Percentiles rank a stretch among this genome's conserved stretches.
Conservation (phyloP, 2,797 vertebrate genomes). For the Gambelia wislizenii region DNA sequence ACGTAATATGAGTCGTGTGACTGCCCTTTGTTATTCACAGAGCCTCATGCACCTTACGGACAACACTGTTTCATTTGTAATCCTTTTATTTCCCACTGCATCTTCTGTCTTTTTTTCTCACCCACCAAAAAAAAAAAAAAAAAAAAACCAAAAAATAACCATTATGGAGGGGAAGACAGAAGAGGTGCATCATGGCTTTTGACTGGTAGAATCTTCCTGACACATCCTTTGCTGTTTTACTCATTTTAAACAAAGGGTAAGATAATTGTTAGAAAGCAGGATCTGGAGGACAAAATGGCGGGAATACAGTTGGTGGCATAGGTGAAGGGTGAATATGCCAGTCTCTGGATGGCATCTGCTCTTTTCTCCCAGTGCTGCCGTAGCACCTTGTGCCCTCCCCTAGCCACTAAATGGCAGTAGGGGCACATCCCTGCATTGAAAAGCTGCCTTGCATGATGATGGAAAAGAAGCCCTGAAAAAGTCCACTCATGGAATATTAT, state of each 20-base stretch:
- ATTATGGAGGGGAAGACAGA: background rate
- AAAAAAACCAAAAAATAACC: background rate
- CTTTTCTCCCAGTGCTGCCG: too few relatives aligned
- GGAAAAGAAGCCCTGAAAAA: too few relatives aligned
- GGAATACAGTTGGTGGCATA: too few relatives aligned
- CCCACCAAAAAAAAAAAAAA: background rate
- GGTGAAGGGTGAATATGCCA: too few relatives aligned
- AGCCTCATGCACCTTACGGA: background rate
- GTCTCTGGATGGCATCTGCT: too few relatives aligned
- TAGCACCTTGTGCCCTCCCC: too few relatives aligned
- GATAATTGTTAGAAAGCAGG: background rate
- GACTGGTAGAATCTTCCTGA: background rate
- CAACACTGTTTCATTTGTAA: background rate
- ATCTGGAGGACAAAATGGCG: background rate
- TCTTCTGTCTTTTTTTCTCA: background rate
- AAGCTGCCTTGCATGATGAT: too few relatives aligned
- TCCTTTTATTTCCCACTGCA: background rate
- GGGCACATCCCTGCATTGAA: too few relatives aligned
- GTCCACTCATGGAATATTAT: too few relatives aligned
- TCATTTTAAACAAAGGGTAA: background rate
- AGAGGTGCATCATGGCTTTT: background rate
- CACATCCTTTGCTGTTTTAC: background rate
- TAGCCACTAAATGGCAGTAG: too few relatives aligned
- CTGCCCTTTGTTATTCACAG: background rate
- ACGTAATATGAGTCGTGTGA: background rate